Evolutionary conservation across 2,797 vertebrate genomes (phyloP).

Genomic region (Onychomys torridus): DNA sequence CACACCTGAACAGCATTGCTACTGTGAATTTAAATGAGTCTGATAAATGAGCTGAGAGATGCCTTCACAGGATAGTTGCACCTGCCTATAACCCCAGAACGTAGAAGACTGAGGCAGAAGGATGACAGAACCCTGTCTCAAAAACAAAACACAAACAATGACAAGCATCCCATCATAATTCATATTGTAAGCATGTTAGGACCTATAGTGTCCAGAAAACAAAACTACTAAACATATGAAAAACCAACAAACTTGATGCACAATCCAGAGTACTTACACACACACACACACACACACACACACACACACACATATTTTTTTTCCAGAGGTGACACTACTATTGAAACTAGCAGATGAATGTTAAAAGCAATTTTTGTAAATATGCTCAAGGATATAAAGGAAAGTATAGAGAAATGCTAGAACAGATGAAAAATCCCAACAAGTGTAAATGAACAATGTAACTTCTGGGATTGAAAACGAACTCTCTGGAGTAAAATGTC

Average conservation of each 20-base stretch:
- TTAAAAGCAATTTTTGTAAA: neutral
- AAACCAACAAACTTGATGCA: constrained; percentile 22
- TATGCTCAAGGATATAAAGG: constrained; percentile 17
- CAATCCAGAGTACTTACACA: neutral
- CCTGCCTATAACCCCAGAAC: neutral
- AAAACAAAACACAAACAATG: neutral
- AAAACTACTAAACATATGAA: constrained; percentile 46
- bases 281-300: neutral
- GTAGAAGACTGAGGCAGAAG: neutral
- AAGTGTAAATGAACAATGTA: neutral
- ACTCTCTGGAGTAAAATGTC: neutral
- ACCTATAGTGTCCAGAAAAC: neutral
- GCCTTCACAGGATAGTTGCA: neutral
- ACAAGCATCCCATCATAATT: neutral
- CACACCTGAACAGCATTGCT: neutral
- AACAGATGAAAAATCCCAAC: neutral
- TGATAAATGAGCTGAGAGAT: neutral
- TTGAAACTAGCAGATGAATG: constrained; percentile 3
- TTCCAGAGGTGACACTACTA: neutral
- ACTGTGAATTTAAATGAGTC: neutral
- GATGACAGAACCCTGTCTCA: neutral
- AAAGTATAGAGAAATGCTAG: constrained; percentile 36
- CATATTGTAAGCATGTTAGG: neutral
- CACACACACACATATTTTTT: neutral
- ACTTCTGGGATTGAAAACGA: neutral